phyloP scores from a whole-genome alignment of 37 sponge, comb jelly and placozoan genomes.

The Oopsacas minuta region DNA sequence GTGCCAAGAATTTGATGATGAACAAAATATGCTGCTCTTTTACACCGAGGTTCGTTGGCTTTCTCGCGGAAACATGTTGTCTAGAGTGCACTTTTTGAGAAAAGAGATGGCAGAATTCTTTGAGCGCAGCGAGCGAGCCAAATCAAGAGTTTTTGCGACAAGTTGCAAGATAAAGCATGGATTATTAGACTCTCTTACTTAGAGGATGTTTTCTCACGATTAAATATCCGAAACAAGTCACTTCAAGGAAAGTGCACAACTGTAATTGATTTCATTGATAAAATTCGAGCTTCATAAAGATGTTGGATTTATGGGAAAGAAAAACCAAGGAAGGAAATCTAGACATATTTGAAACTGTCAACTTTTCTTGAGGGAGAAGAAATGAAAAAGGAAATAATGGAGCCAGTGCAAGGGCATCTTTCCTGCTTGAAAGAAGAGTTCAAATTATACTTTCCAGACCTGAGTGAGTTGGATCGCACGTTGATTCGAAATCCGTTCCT shows the following conservation, averaged over 20 bases:
- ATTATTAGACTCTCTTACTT: slow-evolving; percentile 12
- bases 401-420: slow-evolving; percentile 8
- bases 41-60: slow-evolving; percentile 19
- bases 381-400: slow-evolving; percentile 16
- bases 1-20: slow-evolving; percentile 19
- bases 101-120: slow-evolving; percentile 17
- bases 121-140: not conserved
- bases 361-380: slow-evolving; percentile 17
- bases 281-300: slow-evolving; percentile 14
- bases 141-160: not conserved
- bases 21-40: slow-evolving; percentile 17
- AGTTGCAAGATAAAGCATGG: slow-evolving; percentile 15
- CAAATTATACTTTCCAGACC: slow-evolving; percentile 15
- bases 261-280: slow-evolving; percentile 18
- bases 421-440: slow-evolving; percentile 17
- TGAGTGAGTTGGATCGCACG: slow-evolving; percentile 9
- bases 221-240: slow-evolving; percentile 9
- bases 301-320: slow-evolving; percentile 9
- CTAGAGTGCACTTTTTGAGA: slow-evolving; percentile 19
- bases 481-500: slow-evolving; percentile 19
- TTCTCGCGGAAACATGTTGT: slow-evolving; percentile 20
- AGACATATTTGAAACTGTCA: slow-evolving; percentile 12
- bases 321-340: slow-evolving; percentile 15
- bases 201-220: slow-evolving; percentile 13
- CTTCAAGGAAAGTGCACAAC: slow-evolving; percentile 19